Conservation (phyloP, 2,113 vertebrate species). For the Coturnix japonica region DNA sequence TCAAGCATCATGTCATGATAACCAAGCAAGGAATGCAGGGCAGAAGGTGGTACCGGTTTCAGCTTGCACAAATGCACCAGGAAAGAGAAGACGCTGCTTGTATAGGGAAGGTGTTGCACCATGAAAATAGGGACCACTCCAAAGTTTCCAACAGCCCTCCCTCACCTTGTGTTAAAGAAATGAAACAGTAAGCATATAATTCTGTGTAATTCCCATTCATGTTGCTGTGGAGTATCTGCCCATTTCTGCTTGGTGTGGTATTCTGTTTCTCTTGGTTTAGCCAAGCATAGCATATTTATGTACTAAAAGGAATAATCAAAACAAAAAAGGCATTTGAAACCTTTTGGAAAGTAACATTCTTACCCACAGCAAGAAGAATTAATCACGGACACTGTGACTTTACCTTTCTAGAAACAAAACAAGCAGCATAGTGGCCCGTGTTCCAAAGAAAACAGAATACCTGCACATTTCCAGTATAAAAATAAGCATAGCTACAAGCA, state of each 20-base stretch:
- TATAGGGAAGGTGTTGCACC: background rate
- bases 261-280: background rate
- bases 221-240: background rate
- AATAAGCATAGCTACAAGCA: background rate
- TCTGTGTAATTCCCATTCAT: background rate
- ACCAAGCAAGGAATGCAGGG: background rate
- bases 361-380: background rate
- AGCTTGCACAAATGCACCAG: background rate
- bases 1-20: rapidly evolving
- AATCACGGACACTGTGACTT: background rate
- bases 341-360: background rate
- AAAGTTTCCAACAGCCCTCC: background rate
- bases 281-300: background rate
- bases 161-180: background rate
- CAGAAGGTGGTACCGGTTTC: background rate
- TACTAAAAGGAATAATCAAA: background rate
- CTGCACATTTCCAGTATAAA: conserved; percentile 3
- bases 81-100: background rate
- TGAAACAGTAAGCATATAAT: background rate
- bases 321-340: background rate
- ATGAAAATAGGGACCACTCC: background rate
- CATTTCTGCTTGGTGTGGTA: background rate
- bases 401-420: background rate
- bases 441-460: conserved; percentile 23
- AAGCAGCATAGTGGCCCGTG: background rate